These are phyloP conservation scores for Parazoanthus atlanticus DNA, from an alignment of 92 coral and sea anemone genomes.

Conservation along the genomic window DNA sequence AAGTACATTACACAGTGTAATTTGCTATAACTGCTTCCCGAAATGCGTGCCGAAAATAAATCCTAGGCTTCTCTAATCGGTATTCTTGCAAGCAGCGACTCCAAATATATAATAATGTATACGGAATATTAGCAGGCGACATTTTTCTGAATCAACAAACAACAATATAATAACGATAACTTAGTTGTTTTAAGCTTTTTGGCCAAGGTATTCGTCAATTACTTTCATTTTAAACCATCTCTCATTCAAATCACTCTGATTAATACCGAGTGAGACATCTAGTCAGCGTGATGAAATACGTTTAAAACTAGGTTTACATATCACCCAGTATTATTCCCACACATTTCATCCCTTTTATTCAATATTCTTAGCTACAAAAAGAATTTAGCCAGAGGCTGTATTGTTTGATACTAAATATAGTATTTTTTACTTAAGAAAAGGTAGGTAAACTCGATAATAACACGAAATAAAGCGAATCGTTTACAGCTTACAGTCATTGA, in stretches of 20 bases:
- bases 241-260: too few species aligned
- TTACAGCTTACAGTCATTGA: neutral
- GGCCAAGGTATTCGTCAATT: neutral
- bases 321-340: neutral
- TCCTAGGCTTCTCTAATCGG: neutral
- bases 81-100: neutral
- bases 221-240: neutral
- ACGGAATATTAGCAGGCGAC: neutral
- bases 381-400: neutral
- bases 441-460: neutral
- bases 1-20: neutral
- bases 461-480: neutral
- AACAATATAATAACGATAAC: too few species aligned
- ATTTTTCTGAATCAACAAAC: neutral
- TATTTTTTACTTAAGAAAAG: neutral
- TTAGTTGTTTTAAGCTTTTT: too few species aligned
- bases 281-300: neutral
- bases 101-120: neutral
- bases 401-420: neutral
- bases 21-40: neutral
- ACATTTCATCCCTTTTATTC: neutral
- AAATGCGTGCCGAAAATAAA: neutral
- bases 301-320: neutral
- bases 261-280: neutral
- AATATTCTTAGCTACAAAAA: neutral